Evolutionary conservation across 2,797 vertebrate species (phyloP), one percentile per base, ranked within the genome.

Genomic region (Peromyscus nudipes): DNA sequence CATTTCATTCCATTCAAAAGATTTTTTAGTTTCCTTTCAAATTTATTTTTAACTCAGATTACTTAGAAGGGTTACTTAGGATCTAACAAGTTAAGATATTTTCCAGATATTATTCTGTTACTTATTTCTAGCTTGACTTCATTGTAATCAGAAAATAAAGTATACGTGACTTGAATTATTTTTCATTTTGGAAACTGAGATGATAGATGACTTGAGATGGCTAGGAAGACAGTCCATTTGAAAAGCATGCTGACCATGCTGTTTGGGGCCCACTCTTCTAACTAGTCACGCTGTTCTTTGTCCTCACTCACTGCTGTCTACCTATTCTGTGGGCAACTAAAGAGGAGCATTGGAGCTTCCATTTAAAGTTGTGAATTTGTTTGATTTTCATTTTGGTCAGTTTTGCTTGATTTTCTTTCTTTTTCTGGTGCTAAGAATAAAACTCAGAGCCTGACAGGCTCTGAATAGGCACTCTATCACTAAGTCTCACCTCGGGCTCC

Each of bases 41-140:
- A 80, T 88, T 91, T 92, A 11, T 85, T 87, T 87, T 67, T 96
- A 17, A 96, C 46, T 76, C 52, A 12, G 25, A 17, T 60, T 91
- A 79, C 60, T 85, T 86, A 75, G 12, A 92, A 73, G 23, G 75
- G 19, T 65, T 85, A 52, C 82, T 91, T 94, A 57, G 43, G 69
- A 79, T 75, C 14, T 43, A 76, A 92, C 43, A 80, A 94, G 52
- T 79, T 93, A 49, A 49, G n/a, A 57, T 94, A 89, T 91, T 95
- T 96, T 95, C 64, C 25, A 86, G 57, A 4, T 40, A 83, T 57
- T 23, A 9, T 83, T 90, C 60, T 82, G 25, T 94, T 75, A 52
- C n/a, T 94, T 75, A 81, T 96, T 96, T 92, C 31, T 94, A 93
- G 49, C 90, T 90, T 75, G 49, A 92, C 85, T 96, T 94, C 77